Percentiles rank a stretch among this genome's conserved stretches.
These are phyloP conservation scores for Pseudopodoces humilis DNA, from an alignment of 2,113 vertebrate genomes.

Conservation along the genomic window DNA sequence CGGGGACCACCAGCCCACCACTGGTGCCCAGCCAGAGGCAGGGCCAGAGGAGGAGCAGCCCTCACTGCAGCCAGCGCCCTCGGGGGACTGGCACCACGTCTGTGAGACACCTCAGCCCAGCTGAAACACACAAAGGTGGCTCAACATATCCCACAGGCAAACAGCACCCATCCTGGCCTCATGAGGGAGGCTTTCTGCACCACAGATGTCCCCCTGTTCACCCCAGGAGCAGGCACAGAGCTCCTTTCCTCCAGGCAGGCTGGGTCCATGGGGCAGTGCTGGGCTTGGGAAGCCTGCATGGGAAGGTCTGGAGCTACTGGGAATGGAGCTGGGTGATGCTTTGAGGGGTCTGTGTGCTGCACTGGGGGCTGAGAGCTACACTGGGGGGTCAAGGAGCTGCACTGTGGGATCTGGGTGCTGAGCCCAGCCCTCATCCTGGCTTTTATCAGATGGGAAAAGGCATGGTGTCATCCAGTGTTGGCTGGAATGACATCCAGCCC, in stretches of 20 bases:
- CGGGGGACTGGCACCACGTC: neutral
- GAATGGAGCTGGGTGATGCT: neutral
- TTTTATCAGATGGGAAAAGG: neutral
- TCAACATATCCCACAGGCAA: fast-evolving
- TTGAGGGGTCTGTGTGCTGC: neutral
- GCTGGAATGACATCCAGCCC: neutral
- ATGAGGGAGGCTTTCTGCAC: neutral
- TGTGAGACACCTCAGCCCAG: neutral
- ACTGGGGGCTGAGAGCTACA: neutral
- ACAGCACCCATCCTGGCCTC: neutral
- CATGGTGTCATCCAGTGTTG: fast-evolving
- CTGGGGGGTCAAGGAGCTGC: neutral
- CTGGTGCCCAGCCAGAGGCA: neutral
- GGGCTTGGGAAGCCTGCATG: too few relatives aligned
- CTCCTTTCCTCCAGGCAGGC: neutral
- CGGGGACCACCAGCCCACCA: neutral
- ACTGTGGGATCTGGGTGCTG: neutral
- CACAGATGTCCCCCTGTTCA: fast-evolving
- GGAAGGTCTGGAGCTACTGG: neutral
- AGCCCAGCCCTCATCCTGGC: neutral
- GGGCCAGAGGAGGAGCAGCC: neutral
- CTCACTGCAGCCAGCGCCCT: neutral
- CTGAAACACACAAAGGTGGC: neutral
- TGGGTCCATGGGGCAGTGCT: fast-evolving
- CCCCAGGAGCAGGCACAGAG: neutral